Percentiles rank a stretch among this genome's conserved stretches.
Conservation (phyloP, 2,113 vertebrate genomes). For the Gobius niger region DNA sequence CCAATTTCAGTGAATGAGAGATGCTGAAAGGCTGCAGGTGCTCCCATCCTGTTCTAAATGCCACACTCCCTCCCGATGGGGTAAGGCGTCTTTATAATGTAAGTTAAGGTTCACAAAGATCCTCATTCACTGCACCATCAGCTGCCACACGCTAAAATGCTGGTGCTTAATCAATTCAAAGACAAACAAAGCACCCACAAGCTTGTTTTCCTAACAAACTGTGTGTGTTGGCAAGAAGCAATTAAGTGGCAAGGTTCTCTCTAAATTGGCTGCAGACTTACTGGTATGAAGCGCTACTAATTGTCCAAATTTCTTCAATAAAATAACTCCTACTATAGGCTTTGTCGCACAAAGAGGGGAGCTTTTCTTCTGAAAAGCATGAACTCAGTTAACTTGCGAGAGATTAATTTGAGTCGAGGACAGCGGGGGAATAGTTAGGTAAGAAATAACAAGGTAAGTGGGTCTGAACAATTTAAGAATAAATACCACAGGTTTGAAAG, state of each 20-base stretch:
- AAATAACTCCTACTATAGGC: not conserved
- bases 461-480: constrained; percentile 8
- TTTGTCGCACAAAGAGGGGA: not conserved
- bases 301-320: not conserved
- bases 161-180: constrained; percentile 38
- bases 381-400: not conserved
- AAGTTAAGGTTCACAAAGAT: constrained; percentile 19
- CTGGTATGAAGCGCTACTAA: not conserved
- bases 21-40: constrained; percentile 66
- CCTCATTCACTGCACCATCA: constrained; percentile 46
- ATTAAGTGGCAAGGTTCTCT: constrained; percentile 1
- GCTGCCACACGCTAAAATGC: constrained; percentile 33
- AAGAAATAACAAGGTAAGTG: not conserved
- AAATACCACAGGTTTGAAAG: not conserved
- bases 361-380: constrained; percentile 1
- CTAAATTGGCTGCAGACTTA: not conserved
- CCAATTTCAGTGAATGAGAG: constrained; percentile 28
- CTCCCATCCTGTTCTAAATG: constrained; percentile 32
- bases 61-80: not conserved
- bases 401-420: not conserved
- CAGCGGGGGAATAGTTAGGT: not conserved
- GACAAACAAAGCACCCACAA: constrained; percentile 12
- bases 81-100: not conserved
- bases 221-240: constrained; percentile 8
- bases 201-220: constrained; percentile 8